Base-by-base conservation (phyloP, 2,888 invertebrate species). In the Silvanus unidentatus region DNA sequence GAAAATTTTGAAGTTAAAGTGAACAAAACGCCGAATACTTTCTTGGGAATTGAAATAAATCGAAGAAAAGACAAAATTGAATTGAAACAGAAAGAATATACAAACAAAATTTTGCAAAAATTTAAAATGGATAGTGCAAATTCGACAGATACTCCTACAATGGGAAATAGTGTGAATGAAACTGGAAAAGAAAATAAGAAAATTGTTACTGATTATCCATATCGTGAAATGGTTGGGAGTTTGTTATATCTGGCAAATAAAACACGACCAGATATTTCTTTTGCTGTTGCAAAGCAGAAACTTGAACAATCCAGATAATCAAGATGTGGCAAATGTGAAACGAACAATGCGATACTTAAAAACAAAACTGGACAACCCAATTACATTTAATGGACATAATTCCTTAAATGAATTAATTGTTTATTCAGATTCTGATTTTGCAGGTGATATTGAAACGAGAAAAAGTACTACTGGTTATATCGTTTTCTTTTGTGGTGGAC, bases 381-480 rank as follows among this genome's bases (percentile, higher is more conserved):
- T 32, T 32, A 32, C 3, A 32, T n/a, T n/a, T n/a, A n/a, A n/a
- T n/a, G n/a, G n/a, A 22, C 8, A 22, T 8, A 32, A 32, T 32
- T n/a, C 5, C 4, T 4, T 32, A 9, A n/a, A 12, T 4, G n/a
- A 12, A 32, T 32, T 8, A 32, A 5, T 12, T 12, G 11, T 32
- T 37, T 50, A 47, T 27, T 40, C 49, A 42, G 55, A 54, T 29
- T 40, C 48, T 11, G 50, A 55, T 28, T 55, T 47, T 49, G 50
- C 48, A n/a, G 55, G 54, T 13, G 53, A 51, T 27, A 43, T 34
- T 13, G 42, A 45, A 40, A 43, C 52, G 13, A 37, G 54, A 40
- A 55, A 48, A 47, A 57, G 56, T 43, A 57, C 53, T 11, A 50
- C 49, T 10, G 51, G 49, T 1, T 54, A 48, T 37, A 29, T 52